Base-by-base conservation (phyloP, 92 coral and sea anemone species). In the Porites evermanni region DNA sequence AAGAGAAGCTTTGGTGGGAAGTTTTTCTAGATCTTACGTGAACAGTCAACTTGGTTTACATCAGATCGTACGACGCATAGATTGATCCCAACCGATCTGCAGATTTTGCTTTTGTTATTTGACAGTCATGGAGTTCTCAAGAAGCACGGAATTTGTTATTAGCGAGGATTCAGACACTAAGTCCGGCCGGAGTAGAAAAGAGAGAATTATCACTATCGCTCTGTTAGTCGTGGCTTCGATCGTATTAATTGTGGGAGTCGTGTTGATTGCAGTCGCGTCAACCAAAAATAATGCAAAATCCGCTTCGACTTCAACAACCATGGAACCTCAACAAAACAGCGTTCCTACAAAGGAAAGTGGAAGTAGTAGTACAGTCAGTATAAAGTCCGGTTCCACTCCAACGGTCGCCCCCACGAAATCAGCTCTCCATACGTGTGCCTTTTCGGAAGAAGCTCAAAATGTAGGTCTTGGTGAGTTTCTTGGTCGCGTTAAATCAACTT, bases 401-500 rank as follows among this genome's bases (percentile, higher is more conserved):
- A 61, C 47, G 47, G 47, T 38, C 38, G 61, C 82, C 0, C 3
- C 38, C 2, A 19, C 60, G 61, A 56, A 56, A 44, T 6, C 44
- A 11, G 9, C 83, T 0, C 11, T 67, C 5, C 26, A 26, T 6
- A 7, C 54, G 0, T 97, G 99, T 74, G 76, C 71, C 2, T 93
- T 78, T 23, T 91, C 97, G 8, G 64, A 70, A 8, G 98, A 96
- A 66, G 98, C 96, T 8, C 78, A 80, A 52, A 79, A 89, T 69
- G 75, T 83, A 13, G 96, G 95, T 5, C 89, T 97, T 16, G 84
- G 64, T 23, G 82, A 90, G n/a, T 97, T 95, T 73, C 78, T 97
- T 17, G 50, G 58, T n/a, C 86, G 93, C 64, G 94, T 97, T 20
- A 85, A 90, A 77, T 63, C 68, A 1, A 85, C 88, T 4, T 92